Evolutionary conservation across 2,888 invertebrate species (phyloP).

Genomic region (Drosophila ezoana): DNA sequence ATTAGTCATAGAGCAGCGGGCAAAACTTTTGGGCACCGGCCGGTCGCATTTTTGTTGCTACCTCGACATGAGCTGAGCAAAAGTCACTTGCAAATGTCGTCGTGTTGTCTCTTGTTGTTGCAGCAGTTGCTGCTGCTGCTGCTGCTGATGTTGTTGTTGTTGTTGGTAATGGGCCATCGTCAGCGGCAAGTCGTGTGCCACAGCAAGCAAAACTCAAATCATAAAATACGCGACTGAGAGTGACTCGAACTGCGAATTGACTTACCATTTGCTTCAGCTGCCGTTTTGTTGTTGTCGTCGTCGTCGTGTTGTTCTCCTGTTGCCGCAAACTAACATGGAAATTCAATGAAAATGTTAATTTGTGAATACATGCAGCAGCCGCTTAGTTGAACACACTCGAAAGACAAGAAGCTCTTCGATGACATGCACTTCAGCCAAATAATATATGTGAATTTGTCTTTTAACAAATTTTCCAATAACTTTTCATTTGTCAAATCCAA

Average conservation of each 20-base stretch:
- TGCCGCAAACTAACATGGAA: constrained; percentile 39
- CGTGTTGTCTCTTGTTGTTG: constrained; percentile 44
- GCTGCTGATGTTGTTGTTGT: constrained; percentile 3
- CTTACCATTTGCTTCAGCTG: constrained; percentile 61
- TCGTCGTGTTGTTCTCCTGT: constrained; percentile 37
- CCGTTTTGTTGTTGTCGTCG: constrained; percentile 39
- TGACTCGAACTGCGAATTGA: constrained; percentile 55
- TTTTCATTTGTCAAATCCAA: constrained; percentile 3
- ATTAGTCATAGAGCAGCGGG: constrained; percentile 66
- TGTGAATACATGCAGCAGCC: constrained; percentile 42
- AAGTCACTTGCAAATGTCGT: constrained; percentile 60
- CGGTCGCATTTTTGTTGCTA: constrained; percentile 52
- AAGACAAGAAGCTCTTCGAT: constrained; percentile 56
- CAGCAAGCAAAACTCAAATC: constrained; percentile 47
- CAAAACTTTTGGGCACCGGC: constrained; percentile 55
- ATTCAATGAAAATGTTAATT: constrained; percentile 71
- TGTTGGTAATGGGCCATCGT: constrained; percentile 51
- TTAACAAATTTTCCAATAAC: neutral
- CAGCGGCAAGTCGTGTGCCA: constrained; percentile 67
- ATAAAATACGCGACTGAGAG: constrained; percentile 47
- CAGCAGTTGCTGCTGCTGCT: neutral
- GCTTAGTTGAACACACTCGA: constrained; percentile 19
- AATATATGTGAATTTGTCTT: constrained; percentile 4
- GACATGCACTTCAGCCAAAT: constrained; percentile 17
- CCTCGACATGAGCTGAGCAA: constrained; percentile 43